These are phyloP conservation scores for Pandion haliaetus DNA, from an alignment of 2,113 vertebrate genomes.

Conservation along the genomic window DNA sequence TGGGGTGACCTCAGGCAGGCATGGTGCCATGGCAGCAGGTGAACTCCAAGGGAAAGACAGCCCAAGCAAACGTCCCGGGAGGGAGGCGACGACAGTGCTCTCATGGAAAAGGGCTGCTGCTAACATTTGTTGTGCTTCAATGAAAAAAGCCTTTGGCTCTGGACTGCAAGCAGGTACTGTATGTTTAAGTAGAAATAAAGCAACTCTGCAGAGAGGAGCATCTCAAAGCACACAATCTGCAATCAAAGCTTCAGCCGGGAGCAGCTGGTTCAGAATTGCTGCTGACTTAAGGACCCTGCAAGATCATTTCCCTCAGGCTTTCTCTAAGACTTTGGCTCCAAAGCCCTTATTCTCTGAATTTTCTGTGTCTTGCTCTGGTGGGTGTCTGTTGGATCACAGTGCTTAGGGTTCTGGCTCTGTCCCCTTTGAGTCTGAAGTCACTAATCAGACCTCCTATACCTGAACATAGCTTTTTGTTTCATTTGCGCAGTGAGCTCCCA, in stretches of 20 bases:
- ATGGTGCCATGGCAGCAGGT: neutral
- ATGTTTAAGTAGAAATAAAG: neutral
- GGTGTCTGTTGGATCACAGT: rapidly evolving
- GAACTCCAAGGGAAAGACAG: neutral
- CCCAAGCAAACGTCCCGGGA: neutral
- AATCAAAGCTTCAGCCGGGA: neutral
- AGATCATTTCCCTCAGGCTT: neutral
- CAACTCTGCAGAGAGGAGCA: neutral
- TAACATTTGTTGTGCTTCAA: neutral
- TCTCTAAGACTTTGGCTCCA: neutral
- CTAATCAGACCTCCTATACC: neutral
- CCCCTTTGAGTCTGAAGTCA: neutral
- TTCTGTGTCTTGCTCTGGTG: neutral
- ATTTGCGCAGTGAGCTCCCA: rapidly evolving
- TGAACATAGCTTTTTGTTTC: neutral
- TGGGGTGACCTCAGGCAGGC: neutral
- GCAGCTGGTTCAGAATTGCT: neutral
- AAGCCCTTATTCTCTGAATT: neutral
- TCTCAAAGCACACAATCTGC: neutral
- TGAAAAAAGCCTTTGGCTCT: neutral
- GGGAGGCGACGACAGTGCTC: rapidly evolving
- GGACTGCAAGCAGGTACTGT: rapidly evolving
- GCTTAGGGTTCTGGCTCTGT: neutral
- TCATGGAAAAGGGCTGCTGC: neutral
- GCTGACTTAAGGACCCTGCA: neutral